Percentiles rank a stretch among this genome's conserved stretches.
phyloP scores from a whole-genome alignment of 2,888 invertebrate genomes.

The Asteroscopus sphinx region DNA sequence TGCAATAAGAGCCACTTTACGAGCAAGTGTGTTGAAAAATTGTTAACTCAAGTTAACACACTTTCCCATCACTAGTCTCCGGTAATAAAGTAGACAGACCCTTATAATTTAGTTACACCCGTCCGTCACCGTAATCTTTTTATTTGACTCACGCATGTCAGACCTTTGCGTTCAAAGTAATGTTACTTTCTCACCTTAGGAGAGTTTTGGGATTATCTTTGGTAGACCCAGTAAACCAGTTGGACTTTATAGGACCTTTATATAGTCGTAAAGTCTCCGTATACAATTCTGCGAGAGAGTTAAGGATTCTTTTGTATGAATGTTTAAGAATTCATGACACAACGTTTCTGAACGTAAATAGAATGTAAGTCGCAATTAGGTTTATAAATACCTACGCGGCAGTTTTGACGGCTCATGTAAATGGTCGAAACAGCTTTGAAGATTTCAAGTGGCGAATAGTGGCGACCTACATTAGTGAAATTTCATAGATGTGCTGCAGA shows the following conservation, averaged over 20 bases:
- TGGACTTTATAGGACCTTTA: slow-evolving; percentile 10
- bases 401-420: no score
- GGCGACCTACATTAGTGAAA: no score
- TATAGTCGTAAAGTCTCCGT: slow-evolving; percentile 2
- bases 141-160: slow-evolving; percentile 25
- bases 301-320: not conserved
- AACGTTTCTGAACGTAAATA: not conserved
- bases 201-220: slow-evolving; percentile 22
- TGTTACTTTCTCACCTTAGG: slow-evolving; percentile 27
- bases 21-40: no score
- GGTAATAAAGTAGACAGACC: slow-evolving; percentile 36
- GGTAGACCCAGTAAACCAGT: slow-evolving; percentile 18
- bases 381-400: no score
- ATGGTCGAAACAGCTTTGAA: no score
- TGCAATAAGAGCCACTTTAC: no score
- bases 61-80: slow-evolving; percentile 14
- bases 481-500: no score
- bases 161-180: slow-evolving; percentile 1
- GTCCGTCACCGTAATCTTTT: slow-evolving; percentile 38
- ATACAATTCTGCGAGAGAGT: slow-evolving; percentile 18
- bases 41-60: not conserved
- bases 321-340: not conserved
- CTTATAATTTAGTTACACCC: slow-evolving; percentile 45
- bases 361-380: no score
- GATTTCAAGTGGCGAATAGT: no score